Conservation (phyloP, 2,888 invertebrate genomes). For the Phortica okadai region DNA sequence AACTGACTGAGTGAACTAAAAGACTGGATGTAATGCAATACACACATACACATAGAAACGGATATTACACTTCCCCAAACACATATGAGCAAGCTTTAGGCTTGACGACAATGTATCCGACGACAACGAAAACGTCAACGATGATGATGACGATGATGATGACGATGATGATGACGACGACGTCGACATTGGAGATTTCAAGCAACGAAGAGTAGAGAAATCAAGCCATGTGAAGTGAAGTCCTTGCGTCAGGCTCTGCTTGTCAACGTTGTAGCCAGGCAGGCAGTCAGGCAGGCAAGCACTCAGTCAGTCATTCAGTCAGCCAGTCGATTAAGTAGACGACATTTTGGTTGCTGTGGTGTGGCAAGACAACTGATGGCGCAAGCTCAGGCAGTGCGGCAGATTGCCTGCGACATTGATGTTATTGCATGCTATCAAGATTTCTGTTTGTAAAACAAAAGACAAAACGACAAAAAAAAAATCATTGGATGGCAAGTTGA, state of each 20-base stretch:
- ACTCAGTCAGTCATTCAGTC: background rate
- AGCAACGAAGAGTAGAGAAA: background rate
- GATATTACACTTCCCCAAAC: slow-evolving; percentile 44
- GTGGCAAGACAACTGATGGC: background rate
- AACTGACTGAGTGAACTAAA: background rate
- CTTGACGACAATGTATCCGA: background rate
- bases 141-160: background rate
- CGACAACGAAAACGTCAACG: slow-evolving; percentile 2
- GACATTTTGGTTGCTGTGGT: slow-evolving; percentile 10
- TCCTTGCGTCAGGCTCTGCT: slow-evolving; percentile 6
- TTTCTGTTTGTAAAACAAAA: slow-evolving; percentile 51
- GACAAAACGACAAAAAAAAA: slow-evolving; percentile 37
- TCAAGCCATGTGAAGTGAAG: background rate
- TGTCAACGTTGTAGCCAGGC: slow-evolving; percentile 1
- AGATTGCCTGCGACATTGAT: slow-evolving; percentile 45
- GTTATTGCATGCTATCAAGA: slow-evolving; percentile 57
- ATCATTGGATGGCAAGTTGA: slow-evolving; percentile 38
- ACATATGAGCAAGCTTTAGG: slow-evolving; percentile 3
- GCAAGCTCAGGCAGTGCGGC: background rate
- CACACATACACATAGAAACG: slow-evolving; percentile 29
- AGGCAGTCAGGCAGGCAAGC: background rate
- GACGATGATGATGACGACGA: background rate
- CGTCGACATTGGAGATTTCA: background rate
- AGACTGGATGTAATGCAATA: slow-evolving; percentile 37
- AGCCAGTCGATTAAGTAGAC: slow-evolving; percentile 27